Evolutionary conservation across 30 jellyfish, hydroid and myxozoan genomes (phyloP).

Genomic region (Hydra vulgaris): DNA sequence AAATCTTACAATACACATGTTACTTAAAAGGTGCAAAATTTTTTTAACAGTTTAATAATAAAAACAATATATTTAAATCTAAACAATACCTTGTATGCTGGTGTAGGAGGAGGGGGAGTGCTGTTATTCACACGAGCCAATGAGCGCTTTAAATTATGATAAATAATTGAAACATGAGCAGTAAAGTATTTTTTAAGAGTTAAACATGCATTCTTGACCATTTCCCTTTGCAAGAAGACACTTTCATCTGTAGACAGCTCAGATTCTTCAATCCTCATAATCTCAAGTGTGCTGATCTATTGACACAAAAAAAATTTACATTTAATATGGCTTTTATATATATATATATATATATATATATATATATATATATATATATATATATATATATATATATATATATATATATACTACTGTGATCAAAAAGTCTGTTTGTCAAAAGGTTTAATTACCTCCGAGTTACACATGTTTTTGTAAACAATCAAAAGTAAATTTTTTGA

Average conservation of each 20-base stretch:
- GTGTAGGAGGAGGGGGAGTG: slow-evolving; percentile 55
- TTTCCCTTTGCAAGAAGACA: slow-evolving; percentile 55
- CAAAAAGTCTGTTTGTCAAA: too few species aligned
- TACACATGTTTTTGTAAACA: too few species aligned
- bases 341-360: background rate
- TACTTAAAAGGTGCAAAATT: too few species aligned
- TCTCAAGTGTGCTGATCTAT: slow-evolving; percentile 53
- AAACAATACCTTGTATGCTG: slow-evolving; percentile 51
- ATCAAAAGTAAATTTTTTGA: too few species aligned
- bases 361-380: too few species aligned
- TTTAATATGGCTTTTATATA: background rate
- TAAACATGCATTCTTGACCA: slow-evolving; percentile 50
- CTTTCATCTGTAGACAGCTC: slow-evolving; percentile 65
- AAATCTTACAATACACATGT: too few species aligned
- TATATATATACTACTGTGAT: too few species aligned
- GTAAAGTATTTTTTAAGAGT: slow-evolving; percentile 52
- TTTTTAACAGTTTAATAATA: too few species aligned
- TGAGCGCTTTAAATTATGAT: slow-evolving; percentile 39
- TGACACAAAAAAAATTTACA: background rate
- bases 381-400: too few species aligned
- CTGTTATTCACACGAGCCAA: slow-evolving; percentile 42
- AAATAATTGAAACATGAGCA: slow-evolving; percentile 56
- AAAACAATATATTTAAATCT: background rate
- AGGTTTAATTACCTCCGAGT: too few species aligned
- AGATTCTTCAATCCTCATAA: slow-evolving; percentile 72